Evolutionary conservation across 2,113 vertebrate genomes (phyloP), one percentile per base, ranked within the genome.

Genomic region (Cephalopholis sonnerati): DNA sequence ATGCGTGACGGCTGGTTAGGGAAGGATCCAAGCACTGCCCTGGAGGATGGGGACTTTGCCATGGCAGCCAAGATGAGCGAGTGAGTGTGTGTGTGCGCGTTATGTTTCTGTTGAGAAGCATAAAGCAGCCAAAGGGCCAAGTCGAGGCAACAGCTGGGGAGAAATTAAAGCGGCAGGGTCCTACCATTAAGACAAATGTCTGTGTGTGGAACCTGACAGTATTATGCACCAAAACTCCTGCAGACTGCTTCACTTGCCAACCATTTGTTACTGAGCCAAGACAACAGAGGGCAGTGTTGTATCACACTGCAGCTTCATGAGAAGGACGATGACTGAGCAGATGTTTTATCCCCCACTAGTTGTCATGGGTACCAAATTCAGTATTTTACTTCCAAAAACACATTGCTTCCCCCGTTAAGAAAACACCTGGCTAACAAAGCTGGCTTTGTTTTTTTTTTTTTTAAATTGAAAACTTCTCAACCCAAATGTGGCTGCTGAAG

Each of bases 271-370:
- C 78, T 6, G 2, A 50, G 22, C 25, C 18, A 10, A 4, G 41
- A 62, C 91, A 89, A 89, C 84, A 94, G 94, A 90, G 91, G 92
- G 94, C 90, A 85, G 87, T 87, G 75, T 90, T 84, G 85, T 13
- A 85, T 59, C 44, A 86, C 63, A 64, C 48, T 32, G 29, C 27
- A 54, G 51, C 46, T 39, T 72, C 48, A 69, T 10, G 51, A 13
- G 22, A 10, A 69, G 18, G 54, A 36, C 2, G 10, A 25, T 7
- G 17, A 41, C 32, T 48, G 70, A 39, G 27, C 66, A 74, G 39
- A 77, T 58, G 67, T 55, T 55, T 3, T 15, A 54, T 22, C 48
- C 62, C 24, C 65, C 70, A 58, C 46, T 39, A 15, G 16, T 41
- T 46, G 46, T 15, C 32, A 64, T 54, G 39, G 22, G 50, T 25